Evolutionary conservation across 2,888 invertebrate species (phyloP).

Genomic region (Laspeyria flexula): DNA sequence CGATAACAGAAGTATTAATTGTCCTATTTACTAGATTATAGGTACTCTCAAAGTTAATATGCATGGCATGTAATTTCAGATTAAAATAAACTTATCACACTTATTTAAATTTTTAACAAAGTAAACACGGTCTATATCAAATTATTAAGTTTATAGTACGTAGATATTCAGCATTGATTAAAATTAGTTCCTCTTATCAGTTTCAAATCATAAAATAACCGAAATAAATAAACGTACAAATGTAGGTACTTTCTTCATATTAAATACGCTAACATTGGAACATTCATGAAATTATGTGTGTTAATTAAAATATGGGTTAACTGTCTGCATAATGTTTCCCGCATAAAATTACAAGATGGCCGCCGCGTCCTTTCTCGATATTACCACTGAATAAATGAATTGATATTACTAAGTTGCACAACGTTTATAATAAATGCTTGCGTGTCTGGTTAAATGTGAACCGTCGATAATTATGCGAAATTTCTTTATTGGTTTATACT

Average conservation of each 20-base stretch:
- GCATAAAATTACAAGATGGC: conserved; percentile 40
- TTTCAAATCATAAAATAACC: too few relatives aligned
- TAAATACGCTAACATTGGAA: conserved; percentile 3
- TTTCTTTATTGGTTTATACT: conserved; percentile 15
- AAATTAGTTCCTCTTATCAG: too few relatives aligned
- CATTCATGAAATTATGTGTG: conserved; percentile 40
- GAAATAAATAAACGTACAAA: not conserved
- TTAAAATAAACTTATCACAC: too few relatives aligned
- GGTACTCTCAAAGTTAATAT: too few relatives aligned
- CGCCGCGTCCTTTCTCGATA: conserved; percentile 25
- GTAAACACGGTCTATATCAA: too few relatives aligned
- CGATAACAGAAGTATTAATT: too few relatives aligned
- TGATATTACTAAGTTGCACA: conserved; percentile 3
- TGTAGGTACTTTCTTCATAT: not conserved
- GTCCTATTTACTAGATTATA: too few relatives aligned
- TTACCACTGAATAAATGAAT: conserved; percentile 6
- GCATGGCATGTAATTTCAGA: too few relatives aligned
- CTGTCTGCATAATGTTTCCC: conserved; percentile 50
- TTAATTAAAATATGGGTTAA: conserved; percentile 67
- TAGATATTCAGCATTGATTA: too few relatives aligned
- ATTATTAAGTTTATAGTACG: too few relatives aligned
- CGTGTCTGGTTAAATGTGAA: conserved; percentile 20
- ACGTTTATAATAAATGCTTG: conserved; percentile 18
- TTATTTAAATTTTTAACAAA: too few relatives aligned
- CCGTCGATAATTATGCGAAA: conserved; percentile 21